Conservation (phyloP, 2,797 vertebrate species). For the Garrulus glandarius region DNA sequence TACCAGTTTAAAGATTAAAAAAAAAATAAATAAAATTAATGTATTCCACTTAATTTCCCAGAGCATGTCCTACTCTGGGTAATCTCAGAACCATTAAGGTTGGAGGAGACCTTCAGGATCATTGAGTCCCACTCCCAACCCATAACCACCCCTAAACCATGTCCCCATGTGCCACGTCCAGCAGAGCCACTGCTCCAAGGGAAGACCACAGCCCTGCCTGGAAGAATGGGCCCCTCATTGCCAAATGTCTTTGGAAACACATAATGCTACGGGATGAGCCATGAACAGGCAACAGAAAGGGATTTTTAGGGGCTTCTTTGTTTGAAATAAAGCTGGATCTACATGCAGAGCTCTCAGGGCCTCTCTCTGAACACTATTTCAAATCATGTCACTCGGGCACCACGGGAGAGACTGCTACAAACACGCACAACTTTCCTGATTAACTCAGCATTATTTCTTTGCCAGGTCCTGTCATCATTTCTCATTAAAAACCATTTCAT, state of each 20-base stretch:
- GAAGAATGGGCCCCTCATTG: accelerated
- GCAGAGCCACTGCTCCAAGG: accelerated
- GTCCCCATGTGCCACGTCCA: not conserved
- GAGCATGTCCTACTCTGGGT: accelerated
- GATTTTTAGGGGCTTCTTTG: not conserved
- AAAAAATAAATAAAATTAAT: not conserved
- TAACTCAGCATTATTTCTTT: not conserved
- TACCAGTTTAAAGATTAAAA: not conserved
- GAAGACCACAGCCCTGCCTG: not conserved
- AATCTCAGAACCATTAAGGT: not conserved
- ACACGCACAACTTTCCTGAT: not conserved
- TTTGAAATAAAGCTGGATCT: not conserved
- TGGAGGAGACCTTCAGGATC: not conserved
- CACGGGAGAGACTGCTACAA: not conserved
- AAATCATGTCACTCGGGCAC: not conserved
- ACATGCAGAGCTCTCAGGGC: not conserved
- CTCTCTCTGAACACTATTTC: not conserved
- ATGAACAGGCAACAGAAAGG: accelerated
- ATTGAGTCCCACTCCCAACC: not conserved
- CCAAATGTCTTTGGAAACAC: not conserved
- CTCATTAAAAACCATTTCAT: conserved; percentile 4
- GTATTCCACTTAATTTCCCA: not conserved
- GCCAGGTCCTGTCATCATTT: not conserved
- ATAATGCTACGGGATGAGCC: not conserved
- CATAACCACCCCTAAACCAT: not conserved